Evolutionary conservation across 2,888 invertebrate species (phyloP).

Genomic region (Diploptera punctata): DNA sequence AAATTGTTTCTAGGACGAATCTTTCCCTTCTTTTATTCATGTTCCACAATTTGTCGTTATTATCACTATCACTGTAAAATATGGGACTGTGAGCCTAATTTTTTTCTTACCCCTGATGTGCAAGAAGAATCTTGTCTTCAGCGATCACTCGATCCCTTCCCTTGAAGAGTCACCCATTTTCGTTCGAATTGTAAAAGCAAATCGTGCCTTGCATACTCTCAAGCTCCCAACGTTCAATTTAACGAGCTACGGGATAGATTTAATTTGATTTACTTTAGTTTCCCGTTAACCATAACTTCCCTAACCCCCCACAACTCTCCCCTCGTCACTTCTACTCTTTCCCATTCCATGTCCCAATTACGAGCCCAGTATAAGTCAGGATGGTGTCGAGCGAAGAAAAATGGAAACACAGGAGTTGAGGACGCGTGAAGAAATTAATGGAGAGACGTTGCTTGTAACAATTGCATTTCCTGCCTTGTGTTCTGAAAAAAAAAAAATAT

Average conservation of each 20-base stretch:
- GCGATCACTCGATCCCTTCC: background rate
- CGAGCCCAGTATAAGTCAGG: slow-evolving; percentile 12
- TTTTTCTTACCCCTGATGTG: too few species aligned
- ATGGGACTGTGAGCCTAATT: too few species aligned
- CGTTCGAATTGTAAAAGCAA: slow-evolving; percentile 25
- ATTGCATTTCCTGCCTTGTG: background rate
- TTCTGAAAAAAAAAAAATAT: background rate
- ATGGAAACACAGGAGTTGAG: background rate
- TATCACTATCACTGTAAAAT: too few species aligned
- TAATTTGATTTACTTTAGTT: slow-evolving; percentile 40
- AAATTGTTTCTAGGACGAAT: too few species aligned
- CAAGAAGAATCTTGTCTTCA: background rate
- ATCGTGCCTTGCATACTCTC: slow-evolving; percentile 37
- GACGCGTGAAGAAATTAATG: background rate
- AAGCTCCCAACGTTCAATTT: slow-evolving; percentile 35
- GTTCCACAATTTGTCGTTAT: too few species aligned
- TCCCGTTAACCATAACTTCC: slow-evolving; percentile 38
- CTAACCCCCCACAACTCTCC: background rate
- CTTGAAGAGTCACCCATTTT: background rate
- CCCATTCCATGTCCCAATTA: slow-evolving; percentile 25
- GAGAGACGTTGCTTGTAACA: background rate
- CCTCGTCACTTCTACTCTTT: slow-evolving; percentile 10
- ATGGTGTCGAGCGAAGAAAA: slow-evolving; percentile 11
- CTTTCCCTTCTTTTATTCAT: too few species aligned
- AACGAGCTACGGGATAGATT: slow-evolving; percentile 39